Evolutionary conservation across 2,113 vertebrate species (phyloP), one percentile per base, ranked within the genome.

Genomic region (Xiphophorus couchianus): DNA sequence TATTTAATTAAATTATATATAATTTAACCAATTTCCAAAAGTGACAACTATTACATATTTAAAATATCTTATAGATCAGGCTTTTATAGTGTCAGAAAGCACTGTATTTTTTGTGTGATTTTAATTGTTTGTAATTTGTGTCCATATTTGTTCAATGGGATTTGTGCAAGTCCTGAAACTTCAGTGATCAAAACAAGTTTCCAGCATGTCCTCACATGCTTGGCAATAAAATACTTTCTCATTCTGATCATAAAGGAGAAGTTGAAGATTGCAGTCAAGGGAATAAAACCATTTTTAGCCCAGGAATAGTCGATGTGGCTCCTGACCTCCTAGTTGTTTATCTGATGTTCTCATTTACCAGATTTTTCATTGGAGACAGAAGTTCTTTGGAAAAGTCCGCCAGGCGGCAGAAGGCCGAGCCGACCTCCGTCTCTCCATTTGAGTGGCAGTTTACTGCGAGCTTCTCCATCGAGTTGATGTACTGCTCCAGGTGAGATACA

Each of bases 361-460:
- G 85, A 77, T 92, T 92, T 80, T 92, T 92, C 82, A 91, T 88
- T 8, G 91, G 91, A n/a, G 85, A 86, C 1, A 92, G 70, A 0
- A 92, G 85, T 0, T 92, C 91, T 77, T 91, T 91, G 3, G 91
- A 92, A 39, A 92, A 91, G 81, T 91, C 91, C 0, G 91, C 91
- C 69, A 92, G 74, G 19, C 81, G 88, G 27, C 85, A 91, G 83
- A 92, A 92, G 28, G 91, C 91, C 0, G 89, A 91, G 69, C 89
- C 89, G 0, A 91, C 89, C 83, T 92, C 91, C 0, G 73, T 12
- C 82, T 92, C 91, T 70, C 89, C 91, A 8, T 87, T 90, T 42
- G 91, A 90, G 77, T 91, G 89, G 73, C 91, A 92, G 85, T 91
- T 91, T 51, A 92, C 81, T 0, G 91, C 89, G 33, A 92, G 83